Evolutionary conservation across 2,113 vertebrate genomes (phyloP).

Genomic region (Sciurus niger): DNA sequence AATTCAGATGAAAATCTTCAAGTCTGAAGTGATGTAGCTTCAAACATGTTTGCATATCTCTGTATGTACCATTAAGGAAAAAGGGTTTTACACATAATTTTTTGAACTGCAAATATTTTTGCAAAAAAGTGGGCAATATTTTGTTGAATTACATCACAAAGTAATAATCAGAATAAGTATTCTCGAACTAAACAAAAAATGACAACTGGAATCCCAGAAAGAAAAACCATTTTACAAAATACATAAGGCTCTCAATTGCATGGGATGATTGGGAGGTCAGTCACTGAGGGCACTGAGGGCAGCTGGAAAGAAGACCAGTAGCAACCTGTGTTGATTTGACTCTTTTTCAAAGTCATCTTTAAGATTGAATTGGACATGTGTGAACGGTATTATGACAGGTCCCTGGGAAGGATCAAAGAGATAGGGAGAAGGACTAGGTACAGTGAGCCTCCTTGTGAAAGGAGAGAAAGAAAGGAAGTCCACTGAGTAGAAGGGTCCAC

Average conservation of each 20-base stretch:
- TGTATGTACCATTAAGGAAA: neutral
- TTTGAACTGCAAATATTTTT: neutral
- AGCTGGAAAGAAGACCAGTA: rapidly evolving
- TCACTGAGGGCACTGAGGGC: neutral
- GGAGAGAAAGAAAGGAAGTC: neutral
- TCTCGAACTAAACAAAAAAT: neutral
- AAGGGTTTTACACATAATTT: neutral
- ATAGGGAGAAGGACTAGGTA: neutral
- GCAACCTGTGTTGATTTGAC: neutral
- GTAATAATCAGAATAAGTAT: neutral
- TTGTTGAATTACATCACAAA: neutral
- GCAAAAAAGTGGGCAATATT: neutral
- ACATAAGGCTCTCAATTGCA: neutral
- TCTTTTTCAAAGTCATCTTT: neutral
- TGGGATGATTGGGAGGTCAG: neutral
- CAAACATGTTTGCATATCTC: neutral
- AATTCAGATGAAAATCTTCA: neutral
- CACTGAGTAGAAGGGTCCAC: neutral
- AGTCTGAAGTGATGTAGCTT: neutral
- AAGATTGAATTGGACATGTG: neutral
- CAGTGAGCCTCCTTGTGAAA: neutral
- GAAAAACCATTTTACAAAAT: neutral
- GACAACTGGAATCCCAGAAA: neutral
- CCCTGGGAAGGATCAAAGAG: neutral
- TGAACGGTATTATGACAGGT: neutral